Evolutionary conservation across 2,888 invertebrate genomes (phyloP).

Genomic region (Himalopsyche kuldschensis): DNA sequence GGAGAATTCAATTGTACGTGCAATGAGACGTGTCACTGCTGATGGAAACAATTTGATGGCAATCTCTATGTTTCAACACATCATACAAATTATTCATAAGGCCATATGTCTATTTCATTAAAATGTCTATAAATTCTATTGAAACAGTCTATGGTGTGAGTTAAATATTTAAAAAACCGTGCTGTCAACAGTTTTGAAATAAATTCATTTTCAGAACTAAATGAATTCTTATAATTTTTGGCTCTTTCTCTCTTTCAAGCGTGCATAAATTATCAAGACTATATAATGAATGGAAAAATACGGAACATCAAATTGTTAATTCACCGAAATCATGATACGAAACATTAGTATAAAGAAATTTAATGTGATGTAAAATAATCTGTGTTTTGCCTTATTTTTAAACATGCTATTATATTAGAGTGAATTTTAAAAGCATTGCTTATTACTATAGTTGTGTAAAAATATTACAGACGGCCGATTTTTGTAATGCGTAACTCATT

Average conservation of each 20-base stretch:
- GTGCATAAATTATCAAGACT: too few species aligned
- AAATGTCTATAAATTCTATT: background rate
- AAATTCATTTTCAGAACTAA: background rate
- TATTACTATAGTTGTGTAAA: background rate
- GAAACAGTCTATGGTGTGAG: background rate
- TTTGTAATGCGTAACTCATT: background rate
- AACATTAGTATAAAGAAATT: background rate
- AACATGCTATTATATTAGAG: background rate
- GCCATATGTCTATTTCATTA: background rate
- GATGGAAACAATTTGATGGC: background rate
- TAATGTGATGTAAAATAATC: background rate
- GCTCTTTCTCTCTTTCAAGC: too few species aligned
- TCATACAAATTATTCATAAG: background rate
- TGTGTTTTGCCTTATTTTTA: background rate
- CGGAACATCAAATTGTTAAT: background rate
- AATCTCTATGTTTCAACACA: background rate
- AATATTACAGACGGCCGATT: background rate
- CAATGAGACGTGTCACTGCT: background rate
- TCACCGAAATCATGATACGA: background rate
- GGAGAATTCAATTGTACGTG: background rate
- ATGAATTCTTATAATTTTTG: too few species aligned
- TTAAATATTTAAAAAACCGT: background rate
- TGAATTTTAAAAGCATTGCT: background rate
- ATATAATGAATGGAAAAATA: background rate
- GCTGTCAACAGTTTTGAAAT: background rate